A percentile compares a stretch with the other conserved stretches of the same genome.
Evolutionary conservation across 2,113 vertebrate genomes (phyloP).

Genomic region (Nycticryphes semicollaris): DNA sequence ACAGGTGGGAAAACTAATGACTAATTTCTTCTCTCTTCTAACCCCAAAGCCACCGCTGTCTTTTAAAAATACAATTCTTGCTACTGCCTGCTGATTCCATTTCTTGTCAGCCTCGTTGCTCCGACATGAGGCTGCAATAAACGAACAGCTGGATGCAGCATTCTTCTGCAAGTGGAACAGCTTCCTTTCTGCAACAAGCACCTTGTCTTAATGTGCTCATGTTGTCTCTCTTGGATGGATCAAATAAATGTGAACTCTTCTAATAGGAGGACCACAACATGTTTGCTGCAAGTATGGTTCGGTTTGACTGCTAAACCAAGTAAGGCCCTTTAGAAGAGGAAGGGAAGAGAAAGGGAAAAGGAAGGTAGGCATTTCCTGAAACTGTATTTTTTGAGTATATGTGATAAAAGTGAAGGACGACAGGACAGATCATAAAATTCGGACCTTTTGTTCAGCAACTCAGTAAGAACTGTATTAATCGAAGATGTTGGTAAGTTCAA

Average conservation of each 20-base stretch:
- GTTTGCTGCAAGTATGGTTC: background rate
- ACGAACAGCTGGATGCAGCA: background rate
- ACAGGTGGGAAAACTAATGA: constrained; percentile 46
- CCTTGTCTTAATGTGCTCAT: background rate
- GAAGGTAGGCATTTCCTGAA: background rate
- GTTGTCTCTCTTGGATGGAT: background rate
- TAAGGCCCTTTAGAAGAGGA: background rate
- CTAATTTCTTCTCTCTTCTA: constrained; percentile 46
- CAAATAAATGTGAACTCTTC: background rate
- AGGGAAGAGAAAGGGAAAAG: background rate
- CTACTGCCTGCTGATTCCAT: constrained; percentile 11
- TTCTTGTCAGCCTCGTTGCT: background rate
- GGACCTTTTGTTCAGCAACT: background rate
- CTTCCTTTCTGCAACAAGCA: background rate
- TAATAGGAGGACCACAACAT: background rate
- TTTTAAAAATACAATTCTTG: constrained; percentile 37
- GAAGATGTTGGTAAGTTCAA: background rate
- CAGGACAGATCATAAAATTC: background rate
- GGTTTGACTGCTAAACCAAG: background rate
- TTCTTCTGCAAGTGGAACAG: background rate
- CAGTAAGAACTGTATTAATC: background rate
- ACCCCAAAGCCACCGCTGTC: background rate
- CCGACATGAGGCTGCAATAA: background rate
- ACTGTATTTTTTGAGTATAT: background rate
- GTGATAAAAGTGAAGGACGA: background rate